Conservation (phyloP, 1,140 invertebrate genomes). For the Cardiocondyla obscurior region DNA sequence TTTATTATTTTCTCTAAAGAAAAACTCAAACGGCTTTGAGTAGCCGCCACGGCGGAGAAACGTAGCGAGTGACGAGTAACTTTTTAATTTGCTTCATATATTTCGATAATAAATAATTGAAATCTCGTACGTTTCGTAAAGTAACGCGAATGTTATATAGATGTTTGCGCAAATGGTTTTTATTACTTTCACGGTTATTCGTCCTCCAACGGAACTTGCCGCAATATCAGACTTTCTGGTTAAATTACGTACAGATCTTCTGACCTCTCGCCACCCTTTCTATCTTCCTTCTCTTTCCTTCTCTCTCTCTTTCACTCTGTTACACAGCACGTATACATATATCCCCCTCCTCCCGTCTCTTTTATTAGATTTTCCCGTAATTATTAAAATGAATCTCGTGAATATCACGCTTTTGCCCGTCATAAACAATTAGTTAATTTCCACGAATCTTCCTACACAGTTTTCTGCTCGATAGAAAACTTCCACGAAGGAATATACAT, state of each 20-base stretch:
- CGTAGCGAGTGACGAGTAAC: not conserved
- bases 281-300: not conserved
- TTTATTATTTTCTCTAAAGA: not conserved
- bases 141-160: not conserved
- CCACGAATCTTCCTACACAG: slow-evolving; percentile 20
- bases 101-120: not conserved
- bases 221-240: slow-evolving; percentile 18
- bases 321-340: too few species aligned
- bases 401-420: not conserved
- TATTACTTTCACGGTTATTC: slow-evolving; percentile 12
- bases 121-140: not conserved
- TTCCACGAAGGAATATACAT: slow-evolving; percentile 4
- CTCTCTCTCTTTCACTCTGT: not conserved
- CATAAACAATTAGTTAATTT: slow-evolving; percentile 36
- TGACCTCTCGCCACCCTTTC: not conserved
- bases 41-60: not conserved
- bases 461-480: slow-evolving; percentile 34
- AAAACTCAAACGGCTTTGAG: too few species aligned
- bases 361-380: not conserved
- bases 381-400: slow-evolving; percentile 39
- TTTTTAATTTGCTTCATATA: not conserved
- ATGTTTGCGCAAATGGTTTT: not conserved
- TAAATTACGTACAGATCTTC: not conserved
- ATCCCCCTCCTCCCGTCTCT: too few species aligned
- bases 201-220: not conserved